These are phyloP conservation scores for Mythimna pallens DNA, from an alignment of 2,888 invertebrate species.

Conservation along the genomic window DNA sequence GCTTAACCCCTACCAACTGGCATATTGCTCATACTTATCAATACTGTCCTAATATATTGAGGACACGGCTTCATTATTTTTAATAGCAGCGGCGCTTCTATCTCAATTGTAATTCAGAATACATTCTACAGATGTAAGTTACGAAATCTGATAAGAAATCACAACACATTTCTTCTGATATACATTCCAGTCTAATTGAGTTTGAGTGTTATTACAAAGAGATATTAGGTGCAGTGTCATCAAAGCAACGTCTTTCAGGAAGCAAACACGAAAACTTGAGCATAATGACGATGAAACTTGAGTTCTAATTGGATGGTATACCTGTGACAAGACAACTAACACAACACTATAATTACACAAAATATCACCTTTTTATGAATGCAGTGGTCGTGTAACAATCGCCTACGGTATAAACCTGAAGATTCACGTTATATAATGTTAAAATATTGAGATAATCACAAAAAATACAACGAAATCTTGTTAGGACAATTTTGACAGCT, in stretches of 20 bases:
- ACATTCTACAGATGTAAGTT: slow-evolving; percentile 22
- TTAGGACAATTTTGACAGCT: slow-evolving; percentile 79
- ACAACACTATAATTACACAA: slow-evolving; percentile 36
- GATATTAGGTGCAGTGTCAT: slow-evolving; percentile 16
- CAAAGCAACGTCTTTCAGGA: slow-evolving; percentile 21
- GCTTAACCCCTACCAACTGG: background rate
- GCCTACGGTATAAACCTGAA: slow-evolving; percentile 1
- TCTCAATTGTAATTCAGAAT: slow-evolving; percentile 26
- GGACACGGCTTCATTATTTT: slow-evolving; percentile 13
- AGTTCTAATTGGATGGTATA: slow-evolving; percentile 41
- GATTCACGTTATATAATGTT: slow-evolving; percentile 58
- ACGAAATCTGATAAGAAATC: slow-evolving; percentile 54
- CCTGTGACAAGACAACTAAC: slow-evolving; percentile 35
- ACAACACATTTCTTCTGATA: slow-evolving; percentile 54
- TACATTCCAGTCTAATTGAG: slow-evolving; percentile 31
- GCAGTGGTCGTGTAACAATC: slow-evolving; percentile 4
- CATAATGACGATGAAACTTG: slow-evolving; percentile 47
- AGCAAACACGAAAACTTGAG: slow-evolving; percentile 26
- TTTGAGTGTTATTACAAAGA: slow-evolving; percentile 9
- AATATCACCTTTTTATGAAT: slow-evolving; percentile 32
- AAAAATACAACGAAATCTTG: slow-evolving; percentile 70
- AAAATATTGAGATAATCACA: slow-evolving; percentile 54
- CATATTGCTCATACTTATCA: slow-evolving; percentile 32
- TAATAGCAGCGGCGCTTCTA: background rate
- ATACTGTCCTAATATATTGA: background rate